Conservation (phyloP, 92 coral and sea anemone genomes). For the Umimayanthus kanabou region DNA sequence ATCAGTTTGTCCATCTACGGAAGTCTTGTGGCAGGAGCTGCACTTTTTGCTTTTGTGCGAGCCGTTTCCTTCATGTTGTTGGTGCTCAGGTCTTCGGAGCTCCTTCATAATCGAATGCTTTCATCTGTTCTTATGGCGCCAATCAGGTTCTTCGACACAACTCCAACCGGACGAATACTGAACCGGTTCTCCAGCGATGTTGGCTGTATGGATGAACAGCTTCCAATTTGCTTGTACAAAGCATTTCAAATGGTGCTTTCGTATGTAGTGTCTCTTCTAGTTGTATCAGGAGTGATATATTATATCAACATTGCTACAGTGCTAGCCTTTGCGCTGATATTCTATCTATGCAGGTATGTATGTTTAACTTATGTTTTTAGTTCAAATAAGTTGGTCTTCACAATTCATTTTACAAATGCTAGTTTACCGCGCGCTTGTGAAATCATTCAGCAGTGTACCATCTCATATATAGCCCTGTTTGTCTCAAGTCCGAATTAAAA, state of each 20-base stretch:
- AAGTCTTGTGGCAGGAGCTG: slow-evolving; percentile 10
- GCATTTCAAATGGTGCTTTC: slow-evolving; percentile 27
- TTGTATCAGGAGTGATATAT: slow-evolving; percentile 15
- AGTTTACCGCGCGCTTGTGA: too few relatives aligned
- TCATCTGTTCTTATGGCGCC: slow-evolving; percentile 24
- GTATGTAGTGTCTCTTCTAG: neutral
- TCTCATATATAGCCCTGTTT: too few relatives aligned
- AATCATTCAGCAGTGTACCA: too few relatives aligned
- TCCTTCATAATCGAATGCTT: slow-evolving; percentile 36
- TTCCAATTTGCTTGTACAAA: slow-evolving; percentile 12
- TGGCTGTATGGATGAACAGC: slow-evolving; percentile 25
- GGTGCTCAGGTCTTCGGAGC: slow-evolving; percentile 27
- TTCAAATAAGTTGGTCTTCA: too few relatives aligned
- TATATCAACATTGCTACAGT: slow-evolving; percentile 15
- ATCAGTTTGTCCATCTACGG: slow-evolving; percentile 17
- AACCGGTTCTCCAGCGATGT: slow-evolving; percentile 38
- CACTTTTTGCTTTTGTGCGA: slow-evolving; percentile 1
- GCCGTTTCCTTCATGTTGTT: neutral
- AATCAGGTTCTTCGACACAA: slow-evolving; percentile 32
- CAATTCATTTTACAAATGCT: too few relatives aligned
- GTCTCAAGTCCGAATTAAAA: too few relatives aligned
- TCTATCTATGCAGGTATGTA: neutral
- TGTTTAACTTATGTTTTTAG: neutral
- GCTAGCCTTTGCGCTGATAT: slow-evolving; percentile 9
- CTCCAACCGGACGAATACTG: slow-evolving; percentile 24